Percentiles rank a stretch among this genome's conserved stretches.
Conservation (phyloP, 2,797 vertebrate genomes). For the Artibeus jamaicensis region DNA sequence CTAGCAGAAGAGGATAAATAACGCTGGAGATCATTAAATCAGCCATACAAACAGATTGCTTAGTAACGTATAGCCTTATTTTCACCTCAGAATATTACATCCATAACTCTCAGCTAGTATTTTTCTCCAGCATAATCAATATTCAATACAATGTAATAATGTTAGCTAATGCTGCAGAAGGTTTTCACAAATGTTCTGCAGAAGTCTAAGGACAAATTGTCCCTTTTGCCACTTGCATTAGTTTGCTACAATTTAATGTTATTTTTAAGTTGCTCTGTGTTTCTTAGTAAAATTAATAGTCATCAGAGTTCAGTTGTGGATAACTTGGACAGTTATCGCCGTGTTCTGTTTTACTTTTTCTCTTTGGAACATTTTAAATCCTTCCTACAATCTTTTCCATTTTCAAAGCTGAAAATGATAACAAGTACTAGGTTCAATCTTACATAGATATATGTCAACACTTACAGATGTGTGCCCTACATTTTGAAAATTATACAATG, state of each 20-base stretch:
- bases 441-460: background rate
- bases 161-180: conserved; percentile 59
- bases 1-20: conserved; percentile 29
- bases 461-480: background rate
- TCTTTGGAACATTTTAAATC: conserved; percentile 44
- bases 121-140: conserved; percentile 77
- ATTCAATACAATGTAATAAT: conserved; percentile 66
- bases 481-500: background rate
- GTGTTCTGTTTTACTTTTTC: conserved; percentile 30
- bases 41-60: conserved; percentile 62
- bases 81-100: conserved; percentile 66
- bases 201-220: conserved; percentile 71
- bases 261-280: conserved; percentile 67
- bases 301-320: conserved; percentile 58
- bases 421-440: background rate
- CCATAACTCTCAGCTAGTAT: conserved; percentile 68
- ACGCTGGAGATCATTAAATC: conserved; percentile 52
- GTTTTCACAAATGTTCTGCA: conserved; percentile 74
- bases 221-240: conserved; percentile 62
- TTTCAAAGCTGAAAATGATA: background rate
- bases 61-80: conserved; percentile 63
- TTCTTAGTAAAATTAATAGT: conserved; percentile 78
- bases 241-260: conserved; percentile 78
- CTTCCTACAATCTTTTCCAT: background rate
- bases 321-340: conserved; percentile 62